These are phyloP conservation scores for Margarornis squamiger DNA, from an alignment of 2,797 vertebrate species.

Conservation along the genomic window DNA sequence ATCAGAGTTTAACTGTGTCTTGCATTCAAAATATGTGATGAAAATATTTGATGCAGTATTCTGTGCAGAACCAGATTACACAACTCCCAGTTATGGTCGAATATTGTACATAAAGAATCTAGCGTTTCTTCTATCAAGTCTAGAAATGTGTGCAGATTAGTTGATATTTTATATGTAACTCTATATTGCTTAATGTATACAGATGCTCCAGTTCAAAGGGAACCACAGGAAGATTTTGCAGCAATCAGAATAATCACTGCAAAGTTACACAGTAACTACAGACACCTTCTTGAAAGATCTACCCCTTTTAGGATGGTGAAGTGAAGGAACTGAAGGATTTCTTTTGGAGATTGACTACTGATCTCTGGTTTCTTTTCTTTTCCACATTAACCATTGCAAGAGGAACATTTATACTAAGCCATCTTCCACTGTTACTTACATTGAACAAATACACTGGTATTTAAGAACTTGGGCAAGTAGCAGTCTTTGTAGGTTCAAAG, in stretches of 20 bases:
- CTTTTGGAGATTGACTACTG: neutral
- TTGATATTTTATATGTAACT: neutral
- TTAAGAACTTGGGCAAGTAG: neutral
- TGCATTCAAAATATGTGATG: neutral
- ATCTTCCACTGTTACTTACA: neutral
- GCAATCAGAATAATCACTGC: neutral
- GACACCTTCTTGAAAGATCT: neutral
- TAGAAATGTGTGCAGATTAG: neutral
- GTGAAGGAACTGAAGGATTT: neutral
- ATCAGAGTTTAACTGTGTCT: neutral
- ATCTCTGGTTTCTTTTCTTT: neutral
- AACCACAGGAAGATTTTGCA: neutral
- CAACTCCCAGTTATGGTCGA: neutral
- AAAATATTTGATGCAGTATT: neutral
- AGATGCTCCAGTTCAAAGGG: neutral
- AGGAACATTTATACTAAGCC: neutral
- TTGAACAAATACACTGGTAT: neutral
- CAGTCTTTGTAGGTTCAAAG: neutral
- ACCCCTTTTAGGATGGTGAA: neutral
- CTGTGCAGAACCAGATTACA: neutral
- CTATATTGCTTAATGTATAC: neutral
- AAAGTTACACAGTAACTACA: neutral
- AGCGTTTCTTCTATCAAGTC: neutral
- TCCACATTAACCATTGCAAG: neutral
- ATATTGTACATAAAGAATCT: neutral